Evolutionary conservation across 2,797 vertebrate species (phyloP), one percentile per base, ranked within the genome.

Genomic region (Rhinophrynus dorsalis): DNA sequence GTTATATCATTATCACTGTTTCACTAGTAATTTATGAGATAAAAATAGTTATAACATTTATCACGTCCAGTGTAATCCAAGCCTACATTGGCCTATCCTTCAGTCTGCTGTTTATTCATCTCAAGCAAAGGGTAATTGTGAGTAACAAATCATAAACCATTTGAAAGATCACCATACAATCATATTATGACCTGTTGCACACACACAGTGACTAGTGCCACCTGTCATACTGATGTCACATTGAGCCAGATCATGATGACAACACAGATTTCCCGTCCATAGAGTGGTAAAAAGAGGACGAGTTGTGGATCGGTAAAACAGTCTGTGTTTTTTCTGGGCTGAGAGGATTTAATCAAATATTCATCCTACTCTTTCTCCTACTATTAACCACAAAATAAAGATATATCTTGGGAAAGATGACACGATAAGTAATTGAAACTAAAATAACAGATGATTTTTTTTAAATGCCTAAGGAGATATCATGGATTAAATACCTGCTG

Each of bases 381-480:
- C 50, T 70, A 70, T 45, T 62, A 60, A 27, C 30, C 20, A 45
- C 29, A 55, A n/a, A n/a, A n/a, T 45, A 21, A 18, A 42, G 32
- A 64, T 64, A 71, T 71, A 48, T 63, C 42, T 55, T 52, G 29
- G 17, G 37, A 67, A 67, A 21, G 65, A 58, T 67, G 42, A 67
- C 30, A 58, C 29, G 42, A 47, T 21, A 47, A 56, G 35, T 26
- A n/a, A 24, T 15, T 37, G 50, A 63, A 63, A 62, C 38, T 55
- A 56, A 38, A 50, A 71, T 70, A 56, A 70, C 37, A 70, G 50
- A 70, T 70, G 58, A 55, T 56, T 55, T 56, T 61, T 55, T 69
- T 13, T 32, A 21, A 18, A 59, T 26, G 47, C 68, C 68, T 38
- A 8, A 56, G 68, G 58, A 62, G 40, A 70, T 29, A 33, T 70